Evolutionary conservation across 2,797 vertebrate genomes (phyloP).

Genomic region (Psittacula echo): DNA sequence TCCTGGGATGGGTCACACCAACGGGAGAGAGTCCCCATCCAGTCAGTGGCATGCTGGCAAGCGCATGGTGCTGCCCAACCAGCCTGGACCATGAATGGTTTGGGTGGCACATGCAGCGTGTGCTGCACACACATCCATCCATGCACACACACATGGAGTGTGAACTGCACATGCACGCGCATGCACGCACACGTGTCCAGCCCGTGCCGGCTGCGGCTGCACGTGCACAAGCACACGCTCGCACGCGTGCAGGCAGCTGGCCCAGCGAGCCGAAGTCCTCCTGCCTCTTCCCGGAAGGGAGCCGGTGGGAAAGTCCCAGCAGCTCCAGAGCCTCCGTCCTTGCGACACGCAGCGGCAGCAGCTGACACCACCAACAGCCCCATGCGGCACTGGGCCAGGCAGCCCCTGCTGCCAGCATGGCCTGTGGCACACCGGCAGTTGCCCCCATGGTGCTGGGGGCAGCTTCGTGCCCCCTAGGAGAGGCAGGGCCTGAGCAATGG

Average conservation of each 20-base stretch:
- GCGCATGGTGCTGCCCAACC: accelerated
- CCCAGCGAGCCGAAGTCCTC: accelerated
- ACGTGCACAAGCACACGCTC: not conserved
- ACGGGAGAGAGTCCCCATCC: accelerated
- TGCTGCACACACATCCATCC: accelerated
- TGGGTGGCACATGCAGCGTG: accelerated
- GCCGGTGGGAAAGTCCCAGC: not conserved
- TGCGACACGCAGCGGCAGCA: accelerated
- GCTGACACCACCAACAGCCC: not conserved
- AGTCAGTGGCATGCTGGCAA: not conserved
- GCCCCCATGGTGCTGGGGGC: accelerated
- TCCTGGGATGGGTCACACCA: accelerated
- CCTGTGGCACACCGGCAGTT: not conserved
- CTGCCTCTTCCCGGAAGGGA: not conserved
- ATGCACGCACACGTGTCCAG: not conserved
- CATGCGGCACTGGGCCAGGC: accelerated
- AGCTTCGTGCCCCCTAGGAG: not conserved
- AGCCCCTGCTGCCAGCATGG: not conserved
- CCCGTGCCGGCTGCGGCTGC: not conserved
- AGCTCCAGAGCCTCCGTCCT: not conserved
- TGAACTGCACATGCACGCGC: not conserved
- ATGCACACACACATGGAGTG: accelerated
- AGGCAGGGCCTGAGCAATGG: accelerated
- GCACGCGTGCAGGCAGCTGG: not conserved
- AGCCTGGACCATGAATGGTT: accelerated